These are phyloP conservation scores for Apostichopus japonicus DNA, from an alignment of 35 echinoderm and acorn worm genomes.

Conservation along the genomic window DNA sequence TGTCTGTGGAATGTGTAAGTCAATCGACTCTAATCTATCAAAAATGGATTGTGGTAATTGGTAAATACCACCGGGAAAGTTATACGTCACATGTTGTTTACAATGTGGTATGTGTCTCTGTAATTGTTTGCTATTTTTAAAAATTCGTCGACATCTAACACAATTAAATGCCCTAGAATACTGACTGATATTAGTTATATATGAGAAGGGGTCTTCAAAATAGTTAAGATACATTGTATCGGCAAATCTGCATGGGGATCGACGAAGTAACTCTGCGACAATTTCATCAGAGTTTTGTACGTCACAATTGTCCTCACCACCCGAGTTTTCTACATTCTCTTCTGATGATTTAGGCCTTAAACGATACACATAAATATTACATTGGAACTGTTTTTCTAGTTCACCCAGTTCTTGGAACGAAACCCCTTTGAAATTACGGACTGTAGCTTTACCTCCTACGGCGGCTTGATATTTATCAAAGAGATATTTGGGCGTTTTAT, in stretches of 20 bases:
- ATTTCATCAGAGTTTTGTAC: neutral
- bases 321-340: neutral
- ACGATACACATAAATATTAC: constrained; percentile 44
- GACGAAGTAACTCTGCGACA: constrained; percentile 39
- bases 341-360: neutral
- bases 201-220: constrained; percentile 53
- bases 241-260: constrained; percentile 17
- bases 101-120: constrained; percentile 43
- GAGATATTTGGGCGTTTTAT: constrained; percentile 9
- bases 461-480: constrained; percentile 25
- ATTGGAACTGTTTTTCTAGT: neutral
- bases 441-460: neutral
- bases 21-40: constrained; percentile 35
- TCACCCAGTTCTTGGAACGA: neutral
- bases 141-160: constrained; percentile 4
- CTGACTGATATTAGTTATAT: constrained; percentile 32
- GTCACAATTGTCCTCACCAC: neutral
- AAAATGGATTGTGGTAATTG: constrained; percentile 34
- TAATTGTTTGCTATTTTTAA: neutral
- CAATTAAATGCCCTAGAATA: constrained; percentile 48
- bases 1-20: neutral
- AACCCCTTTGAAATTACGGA: neutral
- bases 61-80: constrained; percentile 44
- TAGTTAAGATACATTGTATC: constrained; percentile 50
- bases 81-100: constrained; percentile 42